Conservation (phyloP, 2,113 vertebrate genomes). For the Chloropsis hardwickii region DNA sequence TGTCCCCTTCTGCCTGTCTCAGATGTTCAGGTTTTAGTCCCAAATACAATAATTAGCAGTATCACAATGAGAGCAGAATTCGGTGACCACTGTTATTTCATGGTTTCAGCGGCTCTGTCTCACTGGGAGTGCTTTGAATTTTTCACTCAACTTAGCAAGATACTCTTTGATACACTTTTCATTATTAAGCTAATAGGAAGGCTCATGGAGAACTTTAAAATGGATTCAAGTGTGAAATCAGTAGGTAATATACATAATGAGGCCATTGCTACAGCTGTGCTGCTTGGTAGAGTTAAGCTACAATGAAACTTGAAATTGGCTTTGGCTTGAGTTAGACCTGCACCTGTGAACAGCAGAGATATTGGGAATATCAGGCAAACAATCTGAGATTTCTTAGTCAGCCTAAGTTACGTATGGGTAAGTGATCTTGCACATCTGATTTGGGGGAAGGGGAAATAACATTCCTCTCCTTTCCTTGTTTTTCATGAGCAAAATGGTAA, state of each 20-base stretch:
- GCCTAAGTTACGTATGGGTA: background rate
- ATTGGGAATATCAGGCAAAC: background rate
- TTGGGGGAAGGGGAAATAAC: background rate
- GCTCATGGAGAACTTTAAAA: slow-evolving; percentile 21
- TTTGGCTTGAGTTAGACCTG: background rate
- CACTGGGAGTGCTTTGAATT: slow-evolving; percentile 22
- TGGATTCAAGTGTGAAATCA: slow-evolving; percentile 51
- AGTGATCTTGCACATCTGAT: background rate
- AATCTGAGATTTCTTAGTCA: background rate
- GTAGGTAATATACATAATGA: slow-evolving; percentile 54
- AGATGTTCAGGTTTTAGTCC: background rate
- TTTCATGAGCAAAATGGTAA: background rate
- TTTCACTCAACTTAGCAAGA: slow-evolving; percentile 39
- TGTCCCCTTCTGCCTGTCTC: background rate
- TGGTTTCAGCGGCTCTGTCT: background rate
- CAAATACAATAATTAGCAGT: background rate
- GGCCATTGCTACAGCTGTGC: slow-evolving; percentile 16
- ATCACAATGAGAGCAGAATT: background rate
- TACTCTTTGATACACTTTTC: slow-evolving; percentile 35
- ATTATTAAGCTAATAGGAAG: slow-evolving; percentile 51
- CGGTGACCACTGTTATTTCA: background rate
- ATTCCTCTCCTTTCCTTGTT: accelerated
- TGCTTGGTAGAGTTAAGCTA: background rate
- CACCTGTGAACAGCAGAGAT: background rate
- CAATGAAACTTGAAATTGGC: background rate